Evolutionary conservation across 2,113 vertebrate species (phyloP), one percentile per base, ranked within the genome.

Genomic region (Brienomyrus longianalis): DNA sequence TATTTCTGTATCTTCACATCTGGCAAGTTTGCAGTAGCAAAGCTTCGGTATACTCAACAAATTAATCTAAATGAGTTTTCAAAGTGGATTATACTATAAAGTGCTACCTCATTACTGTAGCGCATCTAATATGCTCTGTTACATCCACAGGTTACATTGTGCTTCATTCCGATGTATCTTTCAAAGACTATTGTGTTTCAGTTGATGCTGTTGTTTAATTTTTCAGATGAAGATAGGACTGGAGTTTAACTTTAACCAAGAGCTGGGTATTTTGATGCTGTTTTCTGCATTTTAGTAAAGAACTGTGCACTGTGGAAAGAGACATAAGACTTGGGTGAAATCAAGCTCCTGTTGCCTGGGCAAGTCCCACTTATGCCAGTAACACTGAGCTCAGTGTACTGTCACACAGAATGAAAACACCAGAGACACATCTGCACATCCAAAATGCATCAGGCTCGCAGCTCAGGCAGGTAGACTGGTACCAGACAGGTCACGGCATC

Each of bases 401-500:
- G 50, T 77, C 74, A 43, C 74, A 43, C 27, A 35, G 74, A 39
- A 77, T 13, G 17, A 77, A 77, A 62, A 62, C 88, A 52, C 52
- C n/a, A 59, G 27, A 35, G 88, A 89, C 83, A 87, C 43, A 10
- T 70, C 54, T 54, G 89, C 11, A n/a, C 7, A 87, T 83, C 80
- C 39, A 84, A 51, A 59, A 70, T 23, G 23, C 52, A 83, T 51
- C 50, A 15, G 83, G 85, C 35, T 54, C 31, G 56, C 48, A 35
- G 50, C 88, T 88, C 54, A 90, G 74, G 80, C 89, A 51, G 47
- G 88, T 77, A 91, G 91, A 92, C 89, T 90, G 86, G 88, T 74
- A 91, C 89, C 91, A 90, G 91, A 91, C 90, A 59, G 91, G 92
- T 92, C 92, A 91, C 56, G 89, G 91, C 91, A 87, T 50, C 51